Evolutionary conservation across 1,140 invertebrate species (phyloP), one percentile per base, ranked within the genome.

Genomic region (Drosophila nasuta): DNA sequence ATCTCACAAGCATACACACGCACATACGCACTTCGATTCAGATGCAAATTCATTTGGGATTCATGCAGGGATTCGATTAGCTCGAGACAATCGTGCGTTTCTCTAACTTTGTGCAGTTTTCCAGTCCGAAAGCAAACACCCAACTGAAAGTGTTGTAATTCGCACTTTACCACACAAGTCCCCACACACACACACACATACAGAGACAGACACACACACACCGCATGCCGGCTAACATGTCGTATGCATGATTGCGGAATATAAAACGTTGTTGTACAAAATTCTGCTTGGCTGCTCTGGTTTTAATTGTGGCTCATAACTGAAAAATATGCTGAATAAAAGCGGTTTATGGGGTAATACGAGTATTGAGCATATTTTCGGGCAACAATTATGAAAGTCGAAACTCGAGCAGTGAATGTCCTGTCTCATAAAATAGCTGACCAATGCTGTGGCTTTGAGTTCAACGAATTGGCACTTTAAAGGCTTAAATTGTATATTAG

Each of bases 141-240:
- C 70, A 66, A 58, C 78, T 86, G 75, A 49, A 85, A 81, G 82
- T 86, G 79, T 87, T 82, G 82, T 86, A 81, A 82, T 87, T 86
- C 82, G 82, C 82, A 85, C 82, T 87, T 78, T 65, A 68, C 41
- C 82, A 46, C 17, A 49, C 38, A 17, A 25, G 20, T 25, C 20
- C 51, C 2, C 48, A 52, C 35, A 43, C 7, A 25, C 52, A 57
- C 56, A 69, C 65, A 66, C 45, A 63, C 15, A 0, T 3, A 25
- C 20, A 4, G 3, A 25, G 3, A 25, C 20, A 3, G 20, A 25
- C 4, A n/a, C n/a, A 65, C n/a, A 62, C 51, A 56, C 10, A 68
- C 65, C 66, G 45, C 66, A 75, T 17, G 71, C 75, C 65, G 78
- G 59, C 59, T 66, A 75, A 78, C 82, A 75, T 81, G 70, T 81